These are phyloP conservation scores for Dipodomys merriami DNA, from an alignment of 2,113 vertebrate species.

Conservation along the genomic window DNA sequence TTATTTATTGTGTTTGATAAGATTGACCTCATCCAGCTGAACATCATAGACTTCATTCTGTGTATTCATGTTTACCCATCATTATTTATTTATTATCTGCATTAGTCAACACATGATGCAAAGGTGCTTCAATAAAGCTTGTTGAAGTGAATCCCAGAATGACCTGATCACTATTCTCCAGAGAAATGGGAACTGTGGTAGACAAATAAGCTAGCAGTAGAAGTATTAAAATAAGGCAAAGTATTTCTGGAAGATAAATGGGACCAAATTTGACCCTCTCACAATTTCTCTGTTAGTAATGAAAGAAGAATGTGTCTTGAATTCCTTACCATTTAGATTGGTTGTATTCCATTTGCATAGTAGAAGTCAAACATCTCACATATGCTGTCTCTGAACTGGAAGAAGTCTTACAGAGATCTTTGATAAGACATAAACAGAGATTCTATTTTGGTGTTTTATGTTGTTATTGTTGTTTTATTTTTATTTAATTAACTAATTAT, in stretches of 20 bases:
- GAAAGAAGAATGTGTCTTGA: background rate
- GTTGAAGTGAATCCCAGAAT: slow-evolving; percentile 11
- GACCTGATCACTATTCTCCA: background rate
- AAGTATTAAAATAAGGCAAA: background rate
- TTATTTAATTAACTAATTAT: too few species aligned
- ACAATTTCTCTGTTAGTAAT: background rate
- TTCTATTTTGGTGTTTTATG: too few species aligned
- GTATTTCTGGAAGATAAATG: background rate
- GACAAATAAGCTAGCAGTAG: background rate
- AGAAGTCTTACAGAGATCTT: background rate
- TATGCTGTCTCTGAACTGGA: background rate
- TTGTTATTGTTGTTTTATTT: too few species aligned
- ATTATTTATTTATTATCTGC: slow-evolving; percentile 55
- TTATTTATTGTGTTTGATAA: slow-evolving; percentile 35
- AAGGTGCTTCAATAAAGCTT: background rate
- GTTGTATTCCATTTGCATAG: background rate
- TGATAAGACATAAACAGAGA: background rate
- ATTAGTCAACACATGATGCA: slow-evolving; percentile 23
- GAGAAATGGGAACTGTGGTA: background rate
- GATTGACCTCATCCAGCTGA: slow-evolving; percentile 46
- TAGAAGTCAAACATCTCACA: background rate
- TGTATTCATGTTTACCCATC: slow-evolving; percentile 40
- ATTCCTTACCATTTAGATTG: background rate
- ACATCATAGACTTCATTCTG: background rate
- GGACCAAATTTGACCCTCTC: background rate